These are phyloP conservation scores for Hydrotaea cyrtoneurina DNA, from an alignment of 2,888 invertebrate species.

Conservation along the genomic window DNA sequence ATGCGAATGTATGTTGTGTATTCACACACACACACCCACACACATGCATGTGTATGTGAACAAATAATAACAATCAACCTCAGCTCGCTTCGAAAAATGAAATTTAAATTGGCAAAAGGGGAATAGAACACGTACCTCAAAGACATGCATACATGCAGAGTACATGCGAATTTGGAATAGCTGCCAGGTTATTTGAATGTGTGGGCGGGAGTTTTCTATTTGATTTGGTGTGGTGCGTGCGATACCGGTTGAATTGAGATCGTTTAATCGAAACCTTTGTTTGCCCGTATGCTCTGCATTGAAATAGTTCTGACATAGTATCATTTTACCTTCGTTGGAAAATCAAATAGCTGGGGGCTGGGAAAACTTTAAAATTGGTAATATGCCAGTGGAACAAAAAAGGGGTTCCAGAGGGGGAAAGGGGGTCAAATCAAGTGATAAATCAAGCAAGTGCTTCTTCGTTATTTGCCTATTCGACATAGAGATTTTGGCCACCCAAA, in stretches of 20 bases:
- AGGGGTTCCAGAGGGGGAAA: neutral
- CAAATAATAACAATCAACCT: constrained; percentile 27
- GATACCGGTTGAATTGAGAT: constrained; percentile 12
- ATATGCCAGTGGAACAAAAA: neutral
- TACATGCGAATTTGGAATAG: neutral
- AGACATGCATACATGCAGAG: neutral
- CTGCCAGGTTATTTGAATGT: neutral
- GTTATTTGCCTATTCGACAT: too few species aligned
- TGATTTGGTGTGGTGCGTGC: constrained; percentile 9
- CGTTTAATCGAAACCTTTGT: constrained; percentile 18
- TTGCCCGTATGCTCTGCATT: constrained; percentile 1
- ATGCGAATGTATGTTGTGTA: neutral
- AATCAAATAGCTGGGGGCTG: constrained; percentile 1
- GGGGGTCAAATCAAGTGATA: too few species aligned
- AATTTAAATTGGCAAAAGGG: constrained; percentile 35
- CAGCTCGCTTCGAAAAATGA: constrained; percentile 22
- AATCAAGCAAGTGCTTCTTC: too few species aligned
- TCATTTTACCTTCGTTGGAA: neutral
- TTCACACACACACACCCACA: neutral
- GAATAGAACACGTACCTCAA: neutral
- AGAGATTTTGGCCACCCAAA: too few species aligned
- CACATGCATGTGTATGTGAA: neutral
- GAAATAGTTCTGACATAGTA: neutral
- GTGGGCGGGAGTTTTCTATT: neutral
- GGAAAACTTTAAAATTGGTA: neutral